Evolutionary conservation across 2,888 invertebrate genomes (phyloP).

Genomic region (Lepidocyrtoides sp.): DNA sequence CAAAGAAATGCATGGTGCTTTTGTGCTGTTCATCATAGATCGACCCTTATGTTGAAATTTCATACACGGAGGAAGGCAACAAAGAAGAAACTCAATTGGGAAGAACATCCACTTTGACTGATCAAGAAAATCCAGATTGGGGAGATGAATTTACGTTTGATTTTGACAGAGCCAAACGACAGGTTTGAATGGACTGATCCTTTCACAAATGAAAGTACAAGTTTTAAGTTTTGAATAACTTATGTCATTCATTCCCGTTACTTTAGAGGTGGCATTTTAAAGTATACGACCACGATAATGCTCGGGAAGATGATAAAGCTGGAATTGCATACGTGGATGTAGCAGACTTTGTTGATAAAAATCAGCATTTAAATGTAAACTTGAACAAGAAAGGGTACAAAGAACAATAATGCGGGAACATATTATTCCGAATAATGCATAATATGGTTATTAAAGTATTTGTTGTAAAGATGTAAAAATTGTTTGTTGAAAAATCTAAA

Average conservation of each 20-base stretch:
- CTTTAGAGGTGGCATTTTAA: slow-evolving; percentile 79
- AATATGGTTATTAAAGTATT: no score
- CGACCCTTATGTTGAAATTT: slow-evolving; percentile 82
- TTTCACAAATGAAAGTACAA: no score
- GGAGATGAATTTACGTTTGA: slow-evolving; percentile 84
- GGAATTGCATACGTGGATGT: slow-evolving; percentile 83
- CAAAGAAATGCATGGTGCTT: no score
- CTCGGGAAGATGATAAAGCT: slow-evolving; percentile 83
- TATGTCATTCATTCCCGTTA: background rate
- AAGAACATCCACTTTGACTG: slow-evolving; percentile 77
- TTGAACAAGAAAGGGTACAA: slow-evolving; percentile 83
- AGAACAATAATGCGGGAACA: no score
- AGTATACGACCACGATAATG: slow-evolving; percentile 84
- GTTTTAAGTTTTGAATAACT: no score
- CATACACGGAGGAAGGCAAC: slow-evolving; percentile 79
- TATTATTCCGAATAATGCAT: no score
- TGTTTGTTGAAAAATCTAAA: no score
- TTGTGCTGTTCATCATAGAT: no score
- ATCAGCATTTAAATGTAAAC: slow-evolving; percentile 81
- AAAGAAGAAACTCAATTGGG: slow-evolving; percentile 82
- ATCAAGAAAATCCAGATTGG: slow-evolving; percentile 82
- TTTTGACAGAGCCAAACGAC: slow-evolving; percentile 81
- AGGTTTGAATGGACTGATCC: slow-evolving; percentile 62
- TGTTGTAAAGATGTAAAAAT: no score
- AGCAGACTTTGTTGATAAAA: slow-evolving; percentile 83